A percentile compares a stretch with the other conserved stretches of the same genome.
These are phyloP conservation scores for Muschampia plurimacula DNA, from an alignment of 2,888 invertebrate species.

Conservation along the genomic window DNA sequence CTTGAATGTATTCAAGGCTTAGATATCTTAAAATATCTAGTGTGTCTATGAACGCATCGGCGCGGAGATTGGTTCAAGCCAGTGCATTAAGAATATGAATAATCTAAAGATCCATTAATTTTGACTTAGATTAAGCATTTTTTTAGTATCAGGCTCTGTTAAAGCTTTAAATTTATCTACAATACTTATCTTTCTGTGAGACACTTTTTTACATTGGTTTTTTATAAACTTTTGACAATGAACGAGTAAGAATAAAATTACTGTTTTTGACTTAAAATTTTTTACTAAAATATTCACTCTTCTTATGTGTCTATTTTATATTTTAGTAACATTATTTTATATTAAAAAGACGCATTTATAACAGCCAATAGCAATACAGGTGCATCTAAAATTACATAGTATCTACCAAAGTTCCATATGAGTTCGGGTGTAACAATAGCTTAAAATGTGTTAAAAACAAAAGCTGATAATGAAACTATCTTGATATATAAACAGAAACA, in stretches of 20 bases:
- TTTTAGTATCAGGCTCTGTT: background rate
- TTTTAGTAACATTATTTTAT: no score
- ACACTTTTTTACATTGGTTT: background rate
- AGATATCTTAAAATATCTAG: slow-evolving; percentile 35
- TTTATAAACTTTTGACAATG: background rate
- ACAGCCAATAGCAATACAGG: no score
- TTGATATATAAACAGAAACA: background rate
- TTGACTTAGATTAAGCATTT: slow-evolving; percentile 8
- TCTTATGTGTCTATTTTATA: no score
- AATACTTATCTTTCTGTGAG: background rate
- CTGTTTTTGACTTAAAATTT: background rate
- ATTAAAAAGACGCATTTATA: no score
- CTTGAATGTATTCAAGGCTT: slow-evolving; percentile 52
- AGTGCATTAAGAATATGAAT: slow-evolving; percentile 25
- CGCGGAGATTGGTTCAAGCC: slow-evolving; percentile 17
- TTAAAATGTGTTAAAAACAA: background rate
- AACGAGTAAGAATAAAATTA: background rate
- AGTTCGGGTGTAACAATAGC: background rate
- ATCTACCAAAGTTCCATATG: background rate
- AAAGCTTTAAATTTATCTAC: background rate
- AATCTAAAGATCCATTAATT: slow-evolving; percentile 27
- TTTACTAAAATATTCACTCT: no score
- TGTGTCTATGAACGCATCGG: slow-evolving; percentile 24
- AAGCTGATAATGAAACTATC: background rate
- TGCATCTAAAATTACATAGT: no score